phyloP scores from a whole-genome alignment of 2,797 vertebrate species.

The Lophura swinhoii region DNA sequence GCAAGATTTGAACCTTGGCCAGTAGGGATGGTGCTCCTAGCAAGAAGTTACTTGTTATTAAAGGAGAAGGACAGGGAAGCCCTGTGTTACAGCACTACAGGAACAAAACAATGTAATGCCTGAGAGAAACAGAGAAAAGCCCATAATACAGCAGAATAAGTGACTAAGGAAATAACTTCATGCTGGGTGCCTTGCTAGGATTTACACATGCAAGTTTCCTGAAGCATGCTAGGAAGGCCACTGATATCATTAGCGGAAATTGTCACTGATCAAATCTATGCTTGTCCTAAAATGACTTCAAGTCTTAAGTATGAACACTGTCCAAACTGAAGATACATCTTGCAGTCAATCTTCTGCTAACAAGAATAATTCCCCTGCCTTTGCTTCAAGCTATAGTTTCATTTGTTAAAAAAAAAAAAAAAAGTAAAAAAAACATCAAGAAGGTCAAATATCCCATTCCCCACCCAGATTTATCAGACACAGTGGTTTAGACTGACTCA shows the following conservation, averaged over 20 bases:
- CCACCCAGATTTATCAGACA: conserved; percentile 23
- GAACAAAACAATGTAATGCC: not conserved
- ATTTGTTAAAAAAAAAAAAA: not conserved
- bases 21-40: not conserved
- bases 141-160: not conserved
- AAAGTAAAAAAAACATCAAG: not conserved
- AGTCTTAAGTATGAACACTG: not conserved
- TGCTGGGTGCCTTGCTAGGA: not conserved
- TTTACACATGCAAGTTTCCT: not conserved
- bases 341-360: not conserved
- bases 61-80: not conserved
- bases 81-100: not conserved
- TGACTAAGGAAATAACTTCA: not conserved
- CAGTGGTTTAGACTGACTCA: not conserved
- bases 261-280: not conserved
- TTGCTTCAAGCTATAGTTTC: not conserved
- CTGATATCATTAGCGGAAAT: not conserved
- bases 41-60: not conserved
- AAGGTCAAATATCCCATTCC: conserved; percentile 24
- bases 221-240: not conserved
- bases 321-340: not conserved
- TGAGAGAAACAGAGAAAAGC: not conserved
- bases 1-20: not conserved
- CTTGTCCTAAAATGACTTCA: not conserved
- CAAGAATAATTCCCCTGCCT: not conserved